Percentiles rank a stretch among this genome's conserved stretches.
These are phyloP conservation scores for Platyrinchus mystaceus DNA, from an alignment of 2,797 vertebrate genomes.

Conservation along the genomic window DNA sequence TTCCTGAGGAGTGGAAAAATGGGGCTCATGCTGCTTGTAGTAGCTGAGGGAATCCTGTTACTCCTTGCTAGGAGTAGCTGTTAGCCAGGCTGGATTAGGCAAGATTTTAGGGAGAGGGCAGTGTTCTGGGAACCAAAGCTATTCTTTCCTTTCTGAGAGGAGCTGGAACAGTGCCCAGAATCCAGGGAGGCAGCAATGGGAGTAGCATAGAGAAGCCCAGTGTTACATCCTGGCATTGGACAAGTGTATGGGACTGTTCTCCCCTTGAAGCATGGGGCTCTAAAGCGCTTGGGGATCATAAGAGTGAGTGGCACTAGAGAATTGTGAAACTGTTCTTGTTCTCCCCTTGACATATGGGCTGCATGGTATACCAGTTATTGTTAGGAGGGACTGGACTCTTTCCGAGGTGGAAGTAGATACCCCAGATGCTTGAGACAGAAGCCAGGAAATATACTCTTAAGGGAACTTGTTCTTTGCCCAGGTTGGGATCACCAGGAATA, in stretches of 20 bases:
- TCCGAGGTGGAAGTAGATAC: neutral
- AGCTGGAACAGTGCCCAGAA: neutral
- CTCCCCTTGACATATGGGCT: neutral
- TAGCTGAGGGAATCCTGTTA: conserved; percentile 37
- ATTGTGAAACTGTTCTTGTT: neutral
- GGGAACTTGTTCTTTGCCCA: neutral
- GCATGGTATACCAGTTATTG: neutral
- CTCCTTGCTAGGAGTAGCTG: conserved; percentile 10
- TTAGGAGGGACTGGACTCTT: neutral
- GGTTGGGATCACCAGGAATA: neutral
- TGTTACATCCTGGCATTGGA: neutral
- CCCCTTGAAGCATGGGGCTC: fast-evolving
- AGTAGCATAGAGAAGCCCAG: neutral
- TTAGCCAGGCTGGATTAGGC: neutral
- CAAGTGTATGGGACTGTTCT: neutral
- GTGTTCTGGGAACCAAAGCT: neutral
- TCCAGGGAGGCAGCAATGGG: neutral
- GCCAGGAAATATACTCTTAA: neutral
- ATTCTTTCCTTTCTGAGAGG: neutral
- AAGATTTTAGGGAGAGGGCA: neutral
- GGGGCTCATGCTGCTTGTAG: neutral
- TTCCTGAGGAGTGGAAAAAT: conserved; percentile 29
- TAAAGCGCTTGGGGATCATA: neutral
- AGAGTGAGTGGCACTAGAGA: neutral
- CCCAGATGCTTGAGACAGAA: neutral